Base-by-base conservation (phyloP, 1,140 invertebrate genomes). In the Aphelenchoides fujianensis region DNA sequence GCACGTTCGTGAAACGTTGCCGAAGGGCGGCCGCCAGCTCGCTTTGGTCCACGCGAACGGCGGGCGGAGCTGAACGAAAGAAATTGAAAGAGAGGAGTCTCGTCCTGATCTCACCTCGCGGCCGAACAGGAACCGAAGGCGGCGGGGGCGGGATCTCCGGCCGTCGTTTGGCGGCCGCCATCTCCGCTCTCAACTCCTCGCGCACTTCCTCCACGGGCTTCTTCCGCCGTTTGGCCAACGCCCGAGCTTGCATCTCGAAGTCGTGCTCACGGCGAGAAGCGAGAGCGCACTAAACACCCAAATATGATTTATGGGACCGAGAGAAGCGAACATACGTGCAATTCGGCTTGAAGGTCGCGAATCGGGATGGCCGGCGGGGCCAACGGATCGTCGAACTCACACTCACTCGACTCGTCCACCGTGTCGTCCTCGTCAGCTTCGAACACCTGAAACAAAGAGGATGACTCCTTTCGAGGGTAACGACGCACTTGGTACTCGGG, bases 291-390 rank as follows among this genome's bases (percentile, higher is more conserved):
- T 59, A 59, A 59, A 59, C 28, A 7, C 55, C 7, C 5, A 7
- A 59, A 48, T 48, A 48, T 12, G 23, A 48, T 48, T 59, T 59
- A 32, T 7, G 23, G 5, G 34, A 59, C 19, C 34, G 5, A 30
- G 28, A 16, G 5, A 7, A 23, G 23, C 23, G 12, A 23, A 19
- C 55, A 30, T 59, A 59, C 55, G 5, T 59, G 5, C 5, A 59
- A 23, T 59, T 59, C 55, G 34, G 55, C 55, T 59, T 59, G 55
- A 5, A 59, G 19, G 34, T 59, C 55, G 28, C 55, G 28, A 32
- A 16, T 30, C 34, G 5, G 5, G 7, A 59, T 5, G 28, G 19
- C 12, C 19, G 55, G 55, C 28, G 5, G 5, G 34, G 55, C 19
- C 7, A 7, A 5, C 28, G 5, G 19, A 59, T 59, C 55, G 19